These are phyloP conservation scores for Drosophila micromelanica DNA, from an alignment of 1,140 invertebrate genomes.

Conservation along the genomic window DNA sequence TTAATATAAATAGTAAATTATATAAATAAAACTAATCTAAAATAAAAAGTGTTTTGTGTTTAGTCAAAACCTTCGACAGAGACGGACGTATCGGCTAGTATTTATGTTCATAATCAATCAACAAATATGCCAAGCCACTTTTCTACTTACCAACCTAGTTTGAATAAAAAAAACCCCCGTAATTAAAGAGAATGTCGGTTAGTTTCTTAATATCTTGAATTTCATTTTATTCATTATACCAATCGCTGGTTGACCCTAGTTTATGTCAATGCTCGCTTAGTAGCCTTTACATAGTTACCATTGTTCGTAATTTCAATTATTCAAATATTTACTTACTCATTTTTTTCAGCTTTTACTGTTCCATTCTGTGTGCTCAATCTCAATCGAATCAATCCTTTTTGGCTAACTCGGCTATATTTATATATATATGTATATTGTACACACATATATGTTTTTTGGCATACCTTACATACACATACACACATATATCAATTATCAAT, in stretches of 20 bases:
- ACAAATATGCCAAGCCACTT: not conserved
- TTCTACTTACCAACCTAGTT: not conserved
- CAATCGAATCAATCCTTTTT: constrained; percentile 18
- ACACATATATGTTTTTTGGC: constrained; percentile 41
- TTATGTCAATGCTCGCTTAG: constrained; percentile 28
- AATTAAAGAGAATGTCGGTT: not conserved
- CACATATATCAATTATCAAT: constrained; percentile 64
- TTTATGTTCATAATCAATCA: not conserved
- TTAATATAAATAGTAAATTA: no score
- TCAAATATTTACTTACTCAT: no score
- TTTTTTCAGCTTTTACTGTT: constrained; percentile 43
- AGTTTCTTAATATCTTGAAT: constrained; percentile 39
- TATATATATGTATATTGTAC: constrained; percentile 18
- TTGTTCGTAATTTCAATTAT: not conserved
- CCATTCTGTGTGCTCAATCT: constrained; percentile 18
- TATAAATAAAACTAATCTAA: no score
- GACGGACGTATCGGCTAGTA: no score
- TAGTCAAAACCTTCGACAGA: no score
- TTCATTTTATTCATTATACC: constrained; percentile 51
- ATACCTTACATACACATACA: constrained; percentile 58
- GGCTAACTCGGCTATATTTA: constrained; percentile 42
- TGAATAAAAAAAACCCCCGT: not conserved
- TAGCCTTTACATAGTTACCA: constrained; percentile 33
- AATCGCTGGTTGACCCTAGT: constrained; percentile 34
- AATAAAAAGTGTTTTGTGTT: no score